Conservation (phyloP, 2,113 vertebrate genomes). For the Ammodytes marinus region DNA sequence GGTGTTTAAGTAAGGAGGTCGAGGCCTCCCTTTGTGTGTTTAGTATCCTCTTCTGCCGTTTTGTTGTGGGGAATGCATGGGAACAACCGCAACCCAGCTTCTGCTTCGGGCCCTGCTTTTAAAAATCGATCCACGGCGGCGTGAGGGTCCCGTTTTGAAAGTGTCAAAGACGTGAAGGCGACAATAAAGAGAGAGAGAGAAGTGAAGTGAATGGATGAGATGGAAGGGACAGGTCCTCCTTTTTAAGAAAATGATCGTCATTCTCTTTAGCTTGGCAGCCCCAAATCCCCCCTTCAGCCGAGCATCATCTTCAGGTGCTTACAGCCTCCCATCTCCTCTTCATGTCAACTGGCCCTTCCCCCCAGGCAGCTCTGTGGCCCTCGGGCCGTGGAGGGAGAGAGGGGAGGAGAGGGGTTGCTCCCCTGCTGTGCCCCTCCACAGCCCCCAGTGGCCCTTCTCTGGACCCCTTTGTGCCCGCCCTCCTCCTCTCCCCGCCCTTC, state of each 20-base stretch:
- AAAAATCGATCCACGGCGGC: slow-evolving; percentile 16
- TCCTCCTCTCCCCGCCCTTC: slow-evolving; percentile 88
- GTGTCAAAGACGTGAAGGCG: slow-evolving; percentile 28
- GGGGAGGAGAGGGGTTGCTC: slow-evolving; percentile 90
- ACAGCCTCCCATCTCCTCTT: slow-evolving; percentile 65
- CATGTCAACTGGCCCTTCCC: slow-evolving; percentile 72
- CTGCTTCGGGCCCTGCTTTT: slow-evolving; percentile 31
- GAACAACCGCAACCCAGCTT: slow-evolving; percentile 52
- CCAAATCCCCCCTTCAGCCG: slow-evolving; percentile 20
- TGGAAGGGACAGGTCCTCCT: slow-evolving; percentile 58
- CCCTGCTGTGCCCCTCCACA: slow-evolving; percentile 91
- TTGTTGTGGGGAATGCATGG: slow-evolving; percentile 76
- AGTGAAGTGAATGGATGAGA: slow-evolving; percentile 51
- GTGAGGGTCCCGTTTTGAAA: slow-evolving; percentile 29
- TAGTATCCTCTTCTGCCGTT: slow-evolving; percentile 75
- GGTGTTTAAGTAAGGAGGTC: slow-evolving; percentile 82
- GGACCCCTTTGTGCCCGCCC: slow-evolving; percentile 92
- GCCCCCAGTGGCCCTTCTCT: slow-evolving; percentile 89
- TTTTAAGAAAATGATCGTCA: slow-evolving; percentile 48
- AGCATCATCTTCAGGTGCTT: slow-evolving; percentile 81
- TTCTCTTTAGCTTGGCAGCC: slow-evolving; percentile 42
- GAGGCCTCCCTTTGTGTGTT: slow-evolving; percentile 79
- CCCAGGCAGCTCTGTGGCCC: slow-evolving; percentile 69
- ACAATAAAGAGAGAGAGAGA: slow-evolving; percentile 36
- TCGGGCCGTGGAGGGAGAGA: slow-evolving; percentile 85